Percentiles rank a stretch among this genome's conserved stretches.
phyloP scores from a whole-genome alignment of 2,797 vertebrate genomes.

The Limnodromus scolopaceus region DNA sequence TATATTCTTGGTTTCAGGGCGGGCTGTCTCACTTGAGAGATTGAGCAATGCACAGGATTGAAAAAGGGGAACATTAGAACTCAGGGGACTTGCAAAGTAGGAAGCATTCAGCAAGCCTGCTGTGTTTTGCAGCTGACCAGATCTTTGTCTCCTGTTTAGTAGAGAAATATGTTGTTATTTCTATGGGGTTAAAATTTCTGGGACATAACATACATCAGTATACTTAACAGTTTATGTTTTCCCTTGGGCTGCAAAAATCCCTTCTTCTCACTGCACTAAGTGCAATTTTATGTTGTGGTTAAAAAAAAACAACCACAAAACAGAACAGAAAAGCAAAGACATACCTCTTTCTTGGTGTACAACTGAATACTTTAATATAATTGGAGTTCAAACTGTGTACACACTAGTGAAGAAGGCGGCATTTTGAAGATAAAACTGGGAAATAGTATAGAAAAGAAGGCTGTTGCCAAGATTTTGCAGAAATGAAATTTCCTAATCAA shows the following conservation, averaged over 20 bases:
- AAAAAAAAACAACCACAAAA: background rate
- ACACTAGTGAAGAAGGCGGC: background rate
- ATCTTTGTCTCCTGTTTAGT: background rate
- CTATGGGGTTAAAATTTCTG: background rate
- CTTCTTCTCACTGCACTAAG: background rate
- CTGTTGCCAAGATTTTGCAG: background rate
- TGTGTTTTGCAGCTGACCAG: background rate
- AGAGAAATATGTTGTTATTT: background rate
- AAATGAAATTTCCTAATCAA: background rate
- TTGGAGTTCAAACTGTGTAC: background rate
- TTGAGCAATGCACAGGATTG: background rate
- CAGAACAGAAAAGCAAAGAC: background rate
- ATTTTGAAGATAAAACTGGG: background rate
- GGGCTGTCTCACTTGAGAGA: background rate
- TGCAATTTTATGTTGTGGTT: background rate
- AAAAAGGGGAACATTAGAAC: background rate
- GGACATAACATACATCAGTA: background rate
- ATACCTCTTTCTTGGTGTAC: background rate
- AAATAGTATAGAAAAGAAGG: background rate
- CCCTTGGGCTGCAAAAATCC: background rate
- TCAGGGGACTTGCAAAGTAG: background rate
- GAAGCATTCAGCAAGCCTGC: background rate
- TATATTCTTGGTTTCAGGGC: background rate
- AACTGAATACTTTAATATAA: background rate
- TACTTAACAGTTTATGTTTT: background rate